phyloP scores from a whole-genome alignment of 2,113 vertebrate species.

The Sceloporus tristichus region DNA sequence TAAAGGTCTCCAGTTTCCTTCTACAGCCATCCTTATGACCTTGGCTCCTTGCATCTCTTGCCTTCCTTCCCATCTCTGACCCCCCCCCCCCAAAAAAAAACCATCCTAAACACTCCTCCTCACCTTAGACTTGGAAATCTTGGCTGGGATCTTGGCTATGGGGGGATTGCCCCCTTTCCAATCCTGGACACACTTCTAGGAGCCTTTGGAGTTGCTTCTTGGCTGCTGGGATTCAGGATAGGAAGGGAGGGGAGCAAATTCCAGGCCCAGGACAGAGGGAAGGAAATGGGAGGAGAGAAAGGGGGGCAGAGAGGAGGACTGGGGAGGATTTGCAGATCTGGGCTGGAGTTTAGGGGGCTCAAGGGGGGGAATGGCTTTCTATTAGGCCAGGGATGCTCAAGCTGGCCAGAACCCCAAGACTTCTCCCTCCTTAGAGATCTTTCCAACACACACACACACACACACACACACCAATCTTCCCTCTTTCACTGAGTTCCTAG shows the following conservation, averaged over 20 bases:
- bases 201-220: neutral
- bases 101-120: neutral
- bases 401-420: neutral
- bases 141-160: neutral
- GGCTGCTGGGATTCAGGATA: conserved; percentile 8
- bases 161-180: neutral
- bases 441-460: too few relatives aligned
- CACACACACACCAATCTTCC: too few relatives aligned
- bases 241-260: conserved; percentile 19
- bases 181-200: neutral
- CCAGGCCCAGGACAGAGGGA: conserved; percentile 23
- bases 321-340: conserved; percentile 17
- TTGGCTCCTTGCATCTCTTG: neutral
- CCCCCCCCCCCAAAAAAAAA: neutral
- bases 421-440: neutral
- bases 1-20: neutral
- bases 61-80: neutral
- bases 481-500: neutral
- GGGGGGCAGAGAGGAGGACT: neutral
- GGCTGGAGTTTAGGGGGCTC: conserved; percentile 27
- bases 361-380: neutral
- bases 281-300: conserved; percentile 19
- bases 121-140: conserved; percentile 2
- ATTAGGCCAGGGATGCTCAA: neutral
- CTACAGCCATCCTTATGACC: neutral